These are phyloP conservation scores for Trogon melanurus DNA, from an alignment of 2,113 vertebrate genomes.

Conservation along the genomic window DNA sequence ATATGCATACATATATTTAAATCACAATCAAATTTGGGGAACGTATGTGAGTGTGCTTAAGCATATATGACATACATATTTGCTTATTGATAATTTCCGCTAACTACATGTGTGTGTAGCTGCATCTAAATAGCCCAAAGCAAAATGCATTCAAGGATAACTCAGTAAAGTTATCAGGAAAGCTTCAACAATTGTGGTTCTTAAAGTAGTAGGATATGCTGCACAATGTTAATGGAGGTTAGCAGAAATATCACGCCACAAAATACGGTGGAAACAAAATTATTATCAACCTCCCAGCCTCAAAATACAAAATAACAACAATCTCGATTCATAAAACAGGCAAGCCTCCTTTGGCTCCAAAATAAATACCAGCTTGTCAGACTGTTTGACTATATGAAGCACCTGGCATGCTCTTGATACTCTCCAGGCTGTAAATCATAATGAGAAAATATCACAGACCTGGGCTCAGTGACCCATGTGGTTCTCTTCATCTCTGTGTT, in stretches of 20 bases:
- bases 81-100: not conserved
- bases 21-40: not conserved
- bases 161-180: not conserved
- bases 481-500: slow-evolving; percentile 55
- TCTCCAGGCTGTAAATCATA: slow-evolving; percentile 51
- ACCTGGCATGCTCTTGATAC: slow-evolving; percentile 32
- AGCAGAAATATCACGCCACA: not conserved
- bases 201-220: not conserved
- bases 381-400: slow-evolving; percentile 32
- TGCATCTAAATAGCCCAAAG: not conserved
- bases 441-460: slow-evolving; percentile 52
- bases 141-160: not conserved
- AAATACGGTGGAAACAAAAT: not conserved
- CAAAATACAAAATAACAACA: slow-evolving; percentile 38
- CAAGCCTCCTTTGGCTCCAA: not conserved
- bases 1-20: not conserved
- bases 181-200: not conserved
- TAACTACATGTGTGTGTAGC: not conserved
- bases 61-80: not conserved
- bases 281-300: not conserved
- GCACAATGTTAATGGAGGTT: not conserved
- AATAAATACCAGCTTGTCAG: slow-evolving; percentile 56
- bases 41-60: rapidly evolving
- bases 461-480: slow-evolving; percentile 51
- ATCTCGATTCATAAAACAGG: not conserved